phyloP scores from a whole-genome alignment of 2,797 vertebrate species.

The Thalassophryne amazonica region DNA sequence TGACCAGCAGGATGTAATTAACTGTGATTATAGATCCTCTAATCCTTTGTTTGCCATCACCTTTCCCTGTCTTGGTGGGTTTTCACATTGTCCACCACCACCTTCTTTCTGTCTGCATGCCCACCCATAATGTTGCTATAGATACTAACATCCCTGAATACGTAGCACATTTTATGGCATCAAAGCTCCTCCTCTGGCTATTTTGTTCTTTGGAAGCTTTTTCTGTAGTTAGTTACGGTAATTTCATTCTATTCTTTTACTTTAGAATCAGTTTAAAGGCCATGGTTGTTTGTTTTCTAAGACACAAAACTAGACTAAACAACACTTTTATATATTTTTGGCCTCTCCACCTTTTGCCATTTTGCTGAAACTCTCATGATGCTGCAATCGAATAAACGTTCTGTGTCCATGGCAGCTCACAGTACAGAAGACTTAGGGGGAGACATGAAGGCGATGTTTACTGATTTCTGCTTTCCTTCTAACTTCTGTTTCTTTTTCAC shows the following conservation, averaged over 20 bases:
- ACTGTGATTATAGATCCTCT: slow-evolving; percentile 48
- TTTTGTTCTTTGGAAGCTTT: background rate
- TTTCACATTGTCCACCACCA: slow-evolving; percentile 11
- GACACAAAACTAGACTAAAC: slow-evolving; percentile 10
- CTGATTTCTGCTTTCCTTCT: no score
- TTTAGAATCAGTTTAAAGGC: slow-evolving; percentile 22
- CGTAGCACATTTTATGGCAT: slow-evolving; percentile 4
- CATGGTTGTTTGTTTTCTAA: slow-evolving; percentile 34
- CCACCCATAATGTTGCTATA: slow-evolving; percentile 6
- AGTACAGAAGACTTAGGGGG: no score
- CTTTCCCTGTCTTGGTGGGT: slow-evolving; percentile 15
- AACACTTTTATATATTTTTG: slow-evolving; percentile 7
- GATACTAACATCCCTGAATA: slow-evolving; percentile 9
- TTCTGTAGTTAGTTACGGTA: background rate
- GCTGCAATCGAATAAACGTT: background rate
- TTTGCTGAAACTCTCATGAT: slow-evolving; percentile 13
- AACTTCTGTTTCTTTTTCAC: no score
- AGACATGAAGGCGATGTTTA: no score
- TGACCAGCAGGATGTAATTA: slow-evolving; percentile 44
- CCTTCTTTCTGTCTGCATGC: background rate
- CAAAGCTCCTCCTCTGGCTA: background rate
- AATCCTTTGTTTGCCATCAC: slow-evolving; percentile 44
- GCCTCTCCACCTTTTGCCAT: slow-evolving; percentile 25
- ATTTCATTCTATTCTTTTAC: slow-evolving; percentile 2
- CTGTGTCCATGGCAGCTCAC: no score